These are phyloP conservation scores for Ophion obscuratus DNA, from an alignment of 2,888 invertebrate genomes.

Conservation along the genomic window DNA sequence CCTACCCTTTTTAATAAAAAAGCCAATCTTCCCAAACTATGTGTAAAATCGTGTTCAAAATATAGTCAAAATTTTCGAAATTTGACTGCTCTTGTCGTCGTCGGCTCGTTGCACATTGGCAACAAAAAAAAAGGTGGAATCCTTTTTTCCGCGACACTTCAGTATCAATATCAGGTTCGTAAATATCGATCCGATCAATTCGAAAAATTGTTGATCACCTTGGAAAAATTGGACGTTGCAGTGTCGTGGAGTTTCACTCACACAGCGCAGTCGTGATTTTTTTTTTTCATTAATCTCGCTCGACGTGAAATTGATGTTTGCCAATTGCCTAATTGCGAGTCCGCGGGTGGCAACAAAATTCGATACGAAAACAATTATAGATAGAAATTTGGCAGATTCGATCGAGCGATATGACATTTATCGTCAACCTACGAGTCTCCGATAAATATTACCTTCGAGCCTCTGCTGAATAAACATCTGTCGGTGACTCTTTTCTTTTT, in stretches of 20 bases:
- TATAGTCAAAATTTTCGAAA: not conserved
- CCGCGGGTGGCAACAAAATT: slow-evolving; percentile 39
- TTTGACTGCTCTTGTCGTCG: not conserved
- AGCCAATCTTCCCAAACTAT: no score
- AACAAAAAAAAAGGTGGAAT: not conserved
- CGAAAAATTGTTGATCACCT: not conserved
- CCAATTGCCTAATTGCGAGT: slow-evolving; percentile 29
- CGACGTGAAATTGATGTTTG: slow-evolving; percentile 25
- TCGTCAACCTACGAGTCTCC: slow-evolving; percentile 9
- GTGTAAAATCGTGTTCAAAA: not conserved
- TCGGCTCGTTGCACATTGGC: not conserved
- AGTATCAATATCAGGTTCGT: not conserved
- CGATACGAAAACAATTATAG: slow-evolving; percentile 34
- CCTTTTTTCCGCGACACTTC: not conserved
- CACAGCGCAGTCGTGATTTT: not conserved
- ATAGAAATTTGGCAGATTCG: slow-evolving; percentile 26
- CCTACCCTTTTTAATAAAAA: not conserved
- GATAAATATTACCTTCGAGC: slow-evolving; percentile 22
- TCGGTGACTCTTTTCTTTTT: not conserved
- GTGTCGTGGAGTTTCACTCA: not conserved
- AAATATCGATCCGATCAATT: not conserved
- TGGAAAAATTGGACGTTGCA: not conserved
- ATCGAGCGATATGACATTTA: slow-evolving; percentile 5
- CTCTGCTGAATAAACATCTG: not conserved
- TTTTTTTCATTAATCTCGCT: not conserved